Base-by-base conservation (phyloP, 2,888 invertebrate species). In the Chymomyza fuscimana region DNA sequence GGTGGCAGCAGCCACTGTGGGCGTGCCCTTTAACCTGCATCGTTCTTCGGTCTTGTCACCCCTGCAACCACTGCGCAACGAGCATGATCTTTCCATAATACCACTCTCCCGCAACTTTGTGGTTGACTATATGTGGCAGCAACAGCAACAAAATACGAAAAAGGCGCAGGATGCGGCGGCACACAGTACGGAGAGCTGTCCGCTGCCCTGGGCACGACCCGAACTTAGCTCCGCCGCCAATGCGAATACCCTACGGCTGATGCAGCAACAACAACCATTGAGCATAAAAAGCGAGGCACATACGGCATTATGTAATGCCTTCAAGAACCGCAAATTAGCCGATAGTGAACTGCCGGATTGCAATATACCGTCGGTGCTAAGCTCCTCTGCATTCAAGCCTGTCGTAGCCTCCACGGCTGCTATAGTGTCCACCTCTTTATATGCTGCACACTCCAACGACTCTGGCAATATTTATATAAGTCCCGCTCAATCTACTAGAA, bases 41-140 rank as follows among this genome's bases (percentile, higher is more conserved):
- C 76, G 72, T 15, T 73, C 87, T 16, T 65, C 84, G 58, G 72
- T 80, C 50, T 68, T 79, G 54, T 80, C 67, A 9, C 81, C 72
- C 19, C 63, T 71, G 5, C 78, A 69, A 51, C 77, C 71, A 36
- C 63, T 70, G 59, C 80, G 70, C 7, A 79, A 67, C 70, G 86
- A 71, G 86, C 91, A 82, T 77, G 89, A 88, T 16, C 75, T 90
- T 15, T 82, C 89, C 0, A 63, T 94, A 58, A 79, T 89, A 69
- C 94, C 94, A 0, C 92, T 96, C 58, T 95, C 96, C 0, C 92
- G 95, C 1, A 93, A 92, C 73, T 93, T 94, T 70, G 94, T 96
- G 9, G 96, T 96, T 90, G 96, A 96, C 92, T 96, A 96, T 82
- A 95, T 96, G 85, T 96, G 96, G 95, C 94, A 95, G 84, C 94